Conservation (phyloP, 2,888 invertebrate genomes). For the Chydorus sphaericus region DNA sequence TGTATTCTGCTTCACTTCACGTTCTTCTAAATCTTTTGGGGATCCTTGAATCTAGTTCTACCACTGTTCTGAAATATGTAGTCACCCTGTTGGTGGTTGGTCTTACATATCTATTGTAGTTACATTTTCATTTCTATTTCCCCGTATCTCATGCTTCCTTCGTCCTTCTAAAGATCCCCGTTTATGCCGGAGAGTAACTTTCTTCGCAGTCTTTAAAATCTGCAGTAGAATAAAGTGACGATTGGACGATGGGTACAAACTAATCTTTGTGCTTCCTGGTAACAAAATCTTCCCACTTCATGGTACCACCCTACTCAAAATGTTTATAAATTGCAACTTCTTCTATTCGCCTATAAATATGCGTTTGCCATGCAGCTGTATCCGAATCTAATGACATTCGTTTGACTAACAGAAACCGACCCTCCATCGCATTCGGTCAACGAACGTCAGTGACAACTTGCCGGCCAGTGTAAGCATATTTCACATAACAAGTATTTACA, state of each 20-base stretch:
- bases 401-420: constrained; percentile 6
- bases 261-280: constrained; percentile 13
- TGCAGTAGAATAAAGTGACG: constrained; percentile 21
- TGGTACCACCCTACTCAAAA: not conserved
- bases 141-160: constrained; percentile 14
- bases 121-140: constrained; percentile 15
- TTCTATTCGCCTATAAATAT: not conserved
- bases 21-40: not conserved
- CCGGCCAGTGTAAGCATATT: constrained; percentile 12
- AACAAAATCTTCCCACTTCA: constrained; percentile 18
- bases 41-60: not conserved
- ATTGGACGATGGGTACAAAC: constrained; percentile 11
- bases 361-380: not conserved
- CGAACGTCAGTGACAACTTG: constrained; percentile 4
- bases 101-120: no score
- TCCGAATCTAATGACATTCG: not conserved
- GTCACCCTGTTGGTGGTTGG: no score
- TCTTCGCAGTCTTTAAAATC: no score
- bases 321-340: not conserved
- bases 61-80: not conserved
- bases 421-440: constrained; percentile 1
- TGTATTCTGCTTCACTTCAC: not conserved
- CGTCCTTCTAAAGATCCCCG: constrained; percentile 39
- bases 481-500: no score
- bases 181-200: constrained; percentile 57